These are phyloP conservation scores for Phyllostomus hastatus DNA, from an alignment of 2,113 vertebrate genomes.

Conservation along the genomic window DNA sequence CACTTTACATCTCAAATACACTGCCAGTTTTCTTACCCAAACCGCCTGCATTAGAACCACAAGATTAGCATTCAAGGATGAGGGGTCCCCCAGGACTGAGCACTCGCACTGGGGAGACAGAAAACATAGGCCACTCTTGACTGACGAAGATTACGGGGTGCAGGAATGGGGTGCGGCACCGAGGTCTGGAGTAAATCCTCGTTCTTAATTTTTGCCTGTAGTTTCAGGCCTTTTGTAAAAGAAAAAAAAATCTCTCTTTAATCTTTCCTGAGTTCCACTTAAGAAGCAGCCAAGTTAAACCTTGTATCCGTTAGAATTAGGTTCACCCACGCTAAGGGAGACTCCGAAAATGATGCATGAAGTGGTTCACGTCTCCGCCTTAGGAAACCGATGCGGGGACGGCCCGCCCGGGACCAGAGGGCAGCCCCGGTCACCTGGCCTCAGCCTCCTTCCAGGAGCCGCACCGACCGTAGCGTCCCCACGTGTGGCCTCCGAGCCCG, in stretches of 20 bases:
- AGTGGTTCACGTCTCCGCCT: not conserved
- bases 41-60: slow-evolving; percentile 53
- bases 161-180: not conserved
- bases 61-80: slow-evolving; percentile 62
- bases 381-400: not conserved
- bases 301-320: not conserved
- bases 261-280: not conserved
- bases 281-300: not conserved
- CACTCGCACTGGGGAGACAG: not conserved
- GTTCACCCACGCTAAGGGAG: not conserved
- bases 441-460: not conserved
- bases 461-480: accelerated
- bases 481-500: no score
- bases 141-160: not conserved
- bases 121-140: not conserved
- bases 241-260: not conserved
- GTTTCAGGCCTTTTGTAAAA: not conserved
- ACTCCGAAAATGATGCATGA: not conserved
- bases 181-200: not conserved
- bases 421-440: no score
- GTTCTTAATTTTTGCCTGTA: not conserved
- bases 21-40: slow-evolving; percentile 61
- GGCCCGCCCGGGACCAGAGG: not conserved
- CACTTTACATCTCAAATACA: slow-evolving; percentile 56
- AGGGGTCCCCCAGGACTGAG: slow-evolving; percentile 20